Percentiles rank a stretch among this genome's conserved stretches.
Conservation (phyloP, 2,888 invertebrate genomes). For the Baccha elongata region DNA sequence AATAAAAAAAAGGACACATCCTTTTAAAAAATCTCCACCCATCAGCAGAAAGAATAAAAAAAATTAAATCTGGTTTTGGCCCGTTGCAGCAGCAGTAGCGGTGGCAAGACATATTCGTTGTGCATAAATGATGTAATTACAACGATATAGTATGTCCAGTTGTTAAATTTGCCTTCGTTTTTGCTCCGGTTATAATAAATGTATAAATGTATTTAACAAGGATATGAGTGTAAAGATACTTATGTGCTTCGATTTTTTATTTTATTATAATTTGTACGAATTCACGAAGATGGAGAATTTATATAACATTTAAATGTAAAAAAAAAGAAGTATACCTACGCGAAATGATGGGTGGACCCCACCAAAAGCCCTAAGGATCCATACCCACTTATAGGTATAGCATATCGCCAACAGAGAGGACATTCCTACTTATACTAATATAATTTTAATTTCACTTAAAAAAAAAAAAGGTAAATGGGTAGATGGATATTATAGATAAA, state of each 20-base stretch:
- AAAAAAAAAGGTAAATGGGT: too few species aligned
- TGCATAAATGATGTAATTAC: slow-evolving; percentile 81
- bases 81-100: slow-evolving; percentile 65
- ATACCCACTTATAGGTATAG: slow-evolving; percentile 55
- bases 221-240: too few species aligned
- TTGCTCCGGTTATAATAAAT: slow-evolving; percentile 65
- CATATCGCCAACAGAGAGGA: slow-evolving; percentile 57
- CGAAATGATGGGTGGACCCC: slow-evolving; percentile 44
- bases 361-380: slow-evolving; percentile 30
- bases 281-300: slow-evolving; percentile 49
- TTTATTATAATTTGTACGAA: slow-evolving; percentile 30
- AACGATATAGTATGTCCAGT: too few species aligned
- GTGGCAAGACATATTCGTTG: slow-evolving; percentile 79
- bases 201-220: too few species aligned
- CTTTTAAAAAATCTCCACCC: too few species aligned
- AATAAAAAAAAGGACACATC: slow-evolving; percentile 66
- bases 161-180: too few species aligned
- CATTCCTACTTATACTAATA: slow-evolving; percentile 55
- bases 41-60: slow-evolving; percentile 57
- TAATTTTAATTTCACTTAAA: too few species aligned
- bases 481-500: too few species aligned
- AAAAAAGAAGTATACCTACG: slow-evolving; percentile 35
- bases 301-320: too few species aligned
- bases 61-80: slow-evolving; percentile 74
- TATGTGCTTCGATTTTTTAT: too few species aligned